A percentile compares a stretch with the other conserved stretches of the same genome.
phyloP scores from a whole-genome alignment of 2,113 vertebrate species.

The Etheostoma spectabile region DNA sequence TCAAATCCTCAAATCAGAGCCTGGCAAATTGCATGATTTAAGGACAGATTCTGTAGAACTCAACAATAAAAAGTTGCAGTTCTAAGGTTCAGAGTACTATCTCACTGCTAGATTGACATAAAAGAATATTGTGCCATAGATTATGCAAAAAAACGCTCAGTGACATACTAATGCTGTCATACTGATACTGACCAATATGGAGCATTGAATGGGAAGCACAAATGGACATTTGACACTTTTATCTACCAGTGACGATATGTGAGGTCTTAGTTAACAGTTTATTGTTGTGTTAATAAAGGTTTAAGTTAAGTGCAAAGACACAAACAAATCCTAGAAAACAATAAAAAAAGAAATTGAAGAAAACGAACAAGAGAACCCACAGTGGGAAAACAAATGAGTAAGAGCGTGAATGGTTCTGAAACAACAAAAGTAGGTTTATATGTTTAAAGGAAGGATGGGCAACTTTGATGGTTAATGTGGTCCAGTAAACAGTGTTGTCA shows the following conservation, averaged over 20 bases:
- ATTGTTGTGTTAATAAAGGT: conserved; percentile 22
- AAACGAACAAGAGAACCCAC: neutral
- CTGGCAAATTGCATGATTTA: neutral
- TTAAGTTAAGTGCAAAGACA: conserved; percentile 21
- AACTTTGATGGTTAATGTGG: conserved; percentile 60
- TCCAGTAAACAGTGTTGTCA: conserved; percentile 53
- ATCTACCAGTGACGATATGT: conserved; percentile 16
- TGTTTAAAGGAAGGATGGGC: conserved; percentile 26
- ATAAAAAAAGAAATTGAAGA: neutral
- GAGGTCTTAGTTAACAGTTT: conserved; percentile 24
- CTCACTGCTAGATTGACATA: neutral
- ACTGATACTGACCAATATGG: neutral
- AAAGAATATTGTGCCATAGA: neutral
- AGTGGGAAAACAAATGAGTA: conserved; percentile 25
- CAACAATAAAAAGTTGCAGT: neutral
- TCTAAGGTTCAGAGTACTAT: neutral
- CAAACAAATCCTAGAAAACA: conserved; percentile 1
- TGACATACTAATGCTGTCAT: neutral
- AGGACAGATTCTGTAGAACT: neutral
- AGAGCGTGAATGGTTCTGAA: neutral
- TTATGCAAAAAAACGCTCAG: neutral
- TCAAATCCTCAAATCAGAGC: too few species aligned
- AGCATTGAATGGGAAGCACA: neutral
- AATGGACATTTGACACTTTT: neutral
- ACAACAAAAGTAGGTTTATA: conserved; percentile 37